A percentile compares a stretch with the other conserved stretches of the same genome.
Evolutionary conservation across 2,888 invertebrate species (phyloP).

Genomic region (Sminthurides aquaticus): DNA sequence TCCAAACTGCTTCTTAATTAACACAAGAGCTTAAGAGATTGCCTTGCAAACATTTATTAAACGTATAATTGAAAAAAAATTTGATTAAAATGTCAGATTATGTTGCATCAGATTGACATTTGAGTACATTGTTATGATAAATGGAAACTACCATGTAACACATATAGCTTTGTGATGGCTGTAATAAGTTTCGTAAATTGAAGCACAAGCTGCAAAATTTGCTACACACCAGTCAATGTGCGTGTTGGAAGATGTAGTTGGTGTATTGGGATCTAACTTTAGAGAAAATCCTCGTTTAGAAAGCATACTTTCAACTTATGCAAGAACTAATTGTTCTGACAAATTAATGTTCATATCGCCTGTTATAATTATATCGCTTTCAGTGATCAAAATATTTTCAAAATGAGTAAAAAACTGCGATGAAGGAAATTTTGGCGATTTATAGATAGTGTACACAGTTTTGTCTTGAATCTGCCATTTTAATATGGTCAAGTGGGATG

Average conservation of each 20-base stretch:
- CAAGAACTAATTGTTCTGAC: not conserved
- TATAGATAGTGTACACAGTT: conserved; percentile 2
- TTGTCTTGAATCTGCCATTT: not conserved
- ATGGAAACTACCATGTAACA: conserved; percentile 17
- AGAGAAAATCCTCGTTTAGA: not conserved
- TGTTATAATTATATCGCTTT: not conserved
- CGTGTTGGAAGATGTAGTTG: not conserved
- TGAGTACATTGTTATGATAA: too few species aligned
- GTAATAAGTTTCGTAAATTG: conserved; percentile 21
- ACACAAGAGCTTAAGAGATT: too few species aligned
- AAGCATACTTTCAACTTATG: not conserved
- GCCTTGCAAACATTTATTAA: too few species aligned
- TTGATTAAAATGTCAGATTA: too few species aligned
- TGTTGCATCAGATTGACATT: too few species aligned
- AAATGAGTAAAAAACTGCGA: not conserved
- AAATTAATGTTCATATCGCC: conserved; percentile 19
- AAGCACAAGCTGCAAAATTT: not conserved
- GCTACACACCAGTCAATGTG: conserved; percentile 4
- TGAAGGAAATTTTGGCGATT: not conserved
- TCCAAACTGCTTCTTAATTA: too few species aligned
- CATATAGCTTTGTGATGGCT: conserved; percentile 23
- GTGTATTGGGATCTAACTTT: not conserved
- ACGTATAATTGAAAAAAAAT: too few species aligned
- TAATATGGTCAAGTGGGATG: not conserved
- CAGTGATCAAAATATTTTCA: not conserved